Conservation (phyloP, 2,113 vertebrate species). For the Pseudolaguvia tuberculata region DNA sequence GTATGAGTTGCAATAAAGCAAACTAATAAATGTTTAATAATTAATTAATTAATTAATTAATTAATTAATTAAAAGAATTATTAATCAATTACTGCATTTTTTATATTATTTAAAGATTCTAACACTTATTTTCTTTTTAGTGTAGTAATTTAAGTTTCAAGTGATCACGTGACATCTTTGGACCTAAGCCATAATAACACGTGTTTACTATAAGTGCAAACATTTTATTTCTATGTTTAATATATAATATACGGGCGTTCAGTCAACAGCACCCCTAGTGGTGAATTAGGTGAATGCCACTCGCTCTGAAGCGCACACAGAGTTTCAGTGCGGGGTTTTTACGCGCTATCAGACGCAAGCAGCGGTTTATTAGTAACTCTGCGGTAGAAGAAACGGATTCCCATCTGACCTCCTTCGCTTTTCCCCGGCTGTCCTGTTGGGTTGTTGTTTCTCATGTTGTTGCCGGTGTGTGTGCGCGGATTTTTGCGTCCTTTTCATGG, state of each 20-base stretch:
- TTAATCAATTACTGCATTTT: too few species aligned
- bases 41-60: neutral
- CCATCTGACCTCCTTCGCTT: neutral
- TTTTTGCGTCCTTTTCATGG: constrained; percentile 49
- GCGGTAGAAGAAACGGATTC: neutral
- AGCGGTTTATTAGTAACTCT: neutral
- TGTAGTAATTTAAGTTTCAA: too few species aligned
- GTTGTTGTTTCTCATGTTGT: constrained; percentile 32
- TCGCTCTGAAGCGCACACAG: neutral
- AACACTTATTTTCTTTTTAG: too few species aligned
- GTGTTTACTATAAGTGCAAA: too few species aligned
- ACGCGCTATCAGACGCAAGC: neutral
- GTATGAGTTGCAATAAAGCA: too few species aligned
- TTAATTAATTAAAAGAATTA: too few species aligned
- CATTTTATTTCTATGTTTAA: too few species aligned
- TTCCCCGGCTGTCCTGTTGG: neutral
- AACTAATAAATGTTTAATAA: too few species aligned
- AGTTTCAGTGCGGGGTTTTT: neutral
- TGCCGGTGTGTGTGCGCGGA: constrained; percentile 23
- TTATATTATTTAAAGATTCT: too few species aligned
- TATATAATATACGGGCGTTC: too few species aligned
- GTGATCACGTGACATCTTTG: too few species aligned
- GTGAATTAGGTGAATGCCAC: neutral
- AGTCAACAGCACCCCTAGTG: constrained; percentile 6
- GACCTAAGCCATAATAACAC: too few species aligned